phyloP scores from a whole-genome alignment of 2,797 vertebrate genomes.

The Thripadectes ignobilis region DNA sequence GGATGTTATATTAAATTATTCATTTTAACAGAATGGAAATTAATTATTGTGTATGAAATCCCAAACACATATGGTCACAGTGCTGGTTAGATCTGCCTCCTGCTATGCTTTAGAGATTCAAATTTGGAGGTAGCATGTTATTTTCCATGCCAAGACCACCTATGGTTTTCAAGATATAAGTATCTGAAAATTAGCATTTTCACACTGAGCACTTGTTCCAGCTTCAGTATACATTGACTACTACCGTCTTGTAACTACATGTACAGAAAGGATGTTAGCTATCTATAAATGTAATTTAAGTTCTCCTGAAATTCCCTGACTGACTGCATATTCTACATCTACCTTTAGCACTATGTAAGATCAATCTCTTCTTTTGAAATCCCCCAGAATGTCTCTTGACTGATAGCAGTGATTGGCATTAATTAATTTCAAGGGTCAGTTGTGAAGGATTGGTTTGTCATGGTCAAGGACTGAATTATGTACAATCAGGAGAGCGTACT shows the following conservation, averaged over 20 bases:
- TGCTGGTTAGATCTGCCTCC: constrained; percentile 76
- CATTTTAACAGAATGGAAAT: constrained; percentile 80
- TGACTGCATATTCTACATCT: constrained; percentile 7
- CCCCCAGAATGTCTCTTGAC: constrained; percentile 44
- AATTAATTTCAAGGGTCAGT: constrained; percentile 77
- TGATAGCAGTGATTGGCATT: constrained; percentile 70
- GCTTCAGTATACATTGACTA: constrained; percentile 50
- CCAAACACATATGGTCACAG: constrained; percentile 82
- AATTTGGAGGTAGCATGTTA: constrained; percentile 79
- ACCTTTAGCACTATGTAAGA: neutral
- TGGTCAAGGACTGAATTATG: constrained; percentile 69
- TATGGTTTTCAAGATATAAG: constrained; percentile 80
- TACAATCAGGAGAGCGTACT: constrained; percentile 66
- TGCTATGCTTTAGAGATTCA: constrained; percentile 78
- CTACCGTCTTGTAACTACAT: constrained; percentile 46
- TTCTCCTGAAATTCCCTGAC: constrained; percentile 12
- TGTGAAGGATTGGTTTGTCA: constrained; percentile 74
- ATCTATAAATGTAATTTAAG: constrained; percentile 32
- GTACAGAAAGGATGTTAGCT: neutral
- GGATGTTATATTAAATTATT: constrained; percentile 80
- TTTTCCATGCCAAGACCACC: constrained; percentile 81
- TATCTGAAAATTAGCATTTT: constrained; percentile 79
- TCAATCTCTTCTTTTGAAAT: constrained; percentile 39
- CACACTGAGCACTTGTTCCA: constrained; percentile 70
- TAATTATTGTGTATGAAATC: constrained; percentile 83